These are phyloP conservation scores for Allacma fusca DNA, from an alignment of 2,888 invertebrate species.

Conservation along the genomic window DNA sequence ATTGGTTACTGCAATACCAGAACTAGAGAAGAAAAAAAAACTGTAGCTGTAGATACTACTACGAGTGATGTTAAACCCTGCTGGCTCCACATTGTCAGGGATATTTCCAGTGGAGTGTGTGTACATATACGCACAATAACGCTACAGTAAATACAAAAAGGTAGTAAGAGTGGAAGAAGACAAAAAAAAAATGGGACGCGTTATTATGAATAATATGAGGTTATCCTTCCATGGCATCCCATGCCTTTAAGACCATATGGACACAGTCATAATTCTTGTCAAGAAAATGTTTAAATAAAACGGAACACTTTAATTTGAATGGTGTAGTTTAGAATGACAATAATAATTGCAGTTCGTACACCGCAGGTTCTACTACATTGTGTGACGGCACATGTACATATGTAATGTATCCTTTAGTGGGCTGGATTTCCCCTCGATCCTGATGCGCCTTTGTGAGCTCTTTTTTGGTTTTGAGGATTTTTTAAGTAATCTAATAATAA, in stretches of 20 bases:
- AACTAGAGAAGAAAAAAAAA: not conserved
- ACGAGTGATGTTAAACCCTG: not conserved
- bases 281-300: constrained; percentile 6
- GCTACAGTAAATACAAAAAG: not conserved
- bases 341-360: not conserved
- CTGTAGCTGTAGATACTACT: not conserved
- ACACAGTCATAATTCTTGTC: not conserved
- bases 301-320: not conserved
- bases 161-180: not conserved
- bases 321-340: not conserved
- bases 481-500: not conserved
- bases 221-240: not conserved
- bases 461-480: not conserved
- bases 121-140: no score
- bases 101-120: not conserved
- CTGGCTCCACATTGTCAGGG: not conserved
- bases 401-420: no score
- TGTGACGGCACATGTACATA: no score
- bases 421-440: no score
- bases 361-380: no score
- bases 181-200: not conserved
- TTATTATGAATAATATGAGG: constrained; percentile 12
- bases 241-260: constrained; percentile 1
- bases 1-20: not conserved
- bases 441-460: no score